Evolutionary conservation across 64 coral and sea anemone species (phyloP), one percentile per base, ranked within the genome.

Genomic region (Cladopsammia gracilis): DNA sequence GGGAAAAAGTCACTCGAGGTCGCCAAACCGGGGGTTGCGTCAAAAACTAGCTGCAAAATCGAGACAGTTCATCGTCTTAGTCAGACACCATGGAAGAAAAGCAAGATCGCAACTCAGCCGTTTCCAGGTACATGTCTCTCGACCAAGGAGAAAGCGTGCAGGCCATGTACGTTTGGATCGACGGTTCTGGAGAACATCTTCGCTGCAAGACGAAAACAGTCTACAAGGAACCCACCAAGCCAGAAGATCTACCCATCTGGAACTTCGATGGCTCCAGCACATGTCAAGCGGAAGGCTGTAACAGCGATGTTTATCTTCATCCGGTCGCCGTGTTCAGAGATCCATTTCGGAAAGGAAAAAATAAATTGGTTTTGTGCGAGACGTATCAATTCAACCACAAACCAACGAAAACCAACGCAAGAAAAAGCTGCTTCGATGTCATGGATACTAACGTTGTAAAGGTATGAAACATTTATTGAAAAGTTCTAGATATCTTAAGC

Each of bases 231-330:
- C 98, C 98, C 18, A 56, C 50, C 2, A 45, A 3, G 14, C 82
- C 88, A 1, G 60, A 62, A 7, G 91, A 99, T 4, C 86, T 96
- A n/a, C 91, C 94, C 1, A 93, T 99, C 15, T 99, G 98, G 98
- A 99, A 99, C 73, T 99, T 99, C 71, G 98, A 99, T 44, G 98
- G 98, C 22, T 99, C 98, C 0, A 99, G 98, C 62, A 96, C 94
- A 16, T 92, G 78, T 18, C 98, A 99, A 77, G 98, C 98, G 0
- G 73, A 93, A 22, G 98, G 98, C 7, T 91, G 71, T 20, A 99
- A 99, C 89, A 99, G 98, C 52, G 98, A 99, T 75, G 89, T 94
- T 0, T 99, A 99, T 53, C 92, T 99, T 76, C 98, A 99, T 58
- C 98, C 98, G 2, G 91, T 96, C 10, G 91, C 94, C 43, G 66